These are phyloP conservation scores for Toxonevra muliebris DNA, from an alignment of 2,888 invertebrate genomes.

Conservation along the genomic window DNA sequence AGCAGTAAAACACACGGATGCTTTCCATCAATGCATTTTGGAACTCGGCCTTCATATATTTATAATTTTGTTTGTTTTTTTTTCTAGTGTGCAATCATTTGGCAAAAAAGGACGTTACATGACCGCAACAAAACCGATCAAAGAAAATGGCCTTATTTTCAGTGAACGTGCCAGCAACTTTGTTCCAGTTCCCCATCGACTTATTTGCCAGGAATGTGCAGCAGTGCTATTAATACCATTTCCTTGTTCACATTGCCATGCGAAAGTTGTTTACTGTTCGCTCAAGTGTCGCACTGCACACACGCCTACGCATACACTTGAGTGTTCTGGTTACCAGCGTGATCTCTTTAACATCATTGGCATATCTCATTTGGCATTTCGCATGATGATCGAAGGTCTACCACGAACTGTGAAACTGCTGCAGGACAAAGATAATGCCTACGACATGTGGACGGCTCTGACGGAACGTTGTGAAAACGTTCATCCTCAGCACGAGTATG, in stretches of 20 bases:
- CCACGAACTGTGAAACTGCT: slow-evolving; percentile 44
- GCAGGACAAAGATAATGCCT: slow-evolving; percentile 9
- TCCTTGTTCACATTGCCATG: slow-evolving; percentile 75
- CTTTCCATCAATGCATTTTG: too few relatives aligned
- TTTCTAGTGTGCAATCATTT: not conserved
- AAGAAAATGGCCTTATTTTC: slow-evolving; percentile 78
- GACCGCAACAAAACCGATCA: slow-evolving; percentile 69
- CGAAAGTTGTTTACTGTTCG: slow-evolving; percentile 74
- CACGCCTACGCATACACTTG: slow-evolving; percentile 72
- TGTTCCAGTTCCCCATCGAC: slow-evolving; percentile 69
- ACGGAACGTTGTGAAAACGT: slow-evolving; percentile 58
- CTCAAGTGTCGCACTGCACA: slow-evolving; percentile 71
- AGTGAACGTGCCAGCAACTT: slow-evolving; percentile 84
- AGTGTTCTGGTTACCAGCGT: slow-evolving; percentile 74
- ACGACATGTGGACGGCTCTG: slow-evolving; percentile 47
- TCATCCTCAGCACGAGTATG: slow-evolving; percentile 57
- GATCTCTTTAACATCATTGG: slow-evolving; percentile 77
- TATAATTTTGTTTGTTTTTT: not conserved
- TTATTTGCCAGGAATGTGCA: slow-evolving; percentile 81
- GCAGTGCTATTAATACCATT: slow-evolving; percentile 69
- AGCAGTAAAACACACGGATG: too few relatives aligned
- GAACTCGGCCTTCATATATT: too few relatives aligned
- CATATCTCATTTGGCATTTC: slow-evolving; percentile 81
- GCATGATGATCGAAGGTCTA: slow-evolving; percentile 70
- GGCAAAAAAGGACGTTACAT: slow-evolving; percentile 52